Percentiles rank a stretch among this genome's conserved stretches.
phyloP scores from a whole-genome alignment of 2,113 vertebrate genomes.

The Pavo muticus region DNA sequence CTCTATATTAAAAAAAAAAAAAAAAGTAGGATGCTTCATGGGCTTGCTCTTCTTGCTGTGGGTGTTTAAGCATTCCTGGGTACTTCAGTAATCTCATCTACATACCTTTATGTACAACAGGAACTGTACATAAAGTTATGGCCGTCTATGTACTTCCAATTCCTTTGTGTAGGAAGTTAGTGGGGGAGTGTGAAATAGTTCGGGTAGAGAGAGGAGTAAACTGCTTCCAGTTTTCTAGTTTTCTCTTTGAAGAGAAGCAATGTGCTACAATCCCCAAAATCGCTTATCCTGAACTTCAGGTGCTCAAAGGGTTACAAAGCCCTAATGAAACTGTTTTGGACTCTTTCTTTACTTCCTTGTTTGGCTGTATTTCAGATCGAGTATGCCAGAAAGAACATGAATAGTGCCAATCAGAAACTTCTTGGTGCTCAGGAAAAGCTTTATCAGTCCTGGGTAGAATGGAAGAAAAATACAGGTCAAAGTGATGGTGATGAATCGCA shows the following conservation, averaged over 20 bases:
- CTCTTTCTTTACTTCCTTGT: constrained; percentile 6
- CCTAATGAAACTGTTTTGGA: background rate
- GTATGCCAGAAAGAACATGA: constrained; percentile 86
- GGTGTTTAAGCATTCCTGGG: background rate
- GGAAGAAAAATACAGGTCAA: constrained; percentile 79
- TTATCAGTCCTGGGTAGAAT: constrained; percentile 79
- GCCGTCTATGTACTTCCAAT: background rate
- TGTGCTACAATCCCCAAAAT: accelerated
- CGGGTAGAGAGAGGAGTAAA: background rate
- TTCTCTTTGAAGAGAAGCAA: background rate
- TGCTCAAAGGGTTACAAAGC: background rate
- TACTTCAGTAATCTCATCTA: background rate
- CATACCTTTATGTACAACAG: background rate
- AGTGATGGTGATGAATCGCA: constrained; percentile 67
- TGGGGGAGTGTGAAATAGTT: background rate
- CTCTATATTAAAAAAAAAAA: background rate
- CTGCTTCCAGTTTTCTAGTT: background rate
- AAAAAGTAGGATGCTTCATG: background rate
- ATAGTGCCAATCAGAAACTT: constrained; percentile 85
- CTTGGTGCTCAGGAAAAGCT: constrained; percentile 84
- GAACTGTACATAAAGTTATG: background rate
- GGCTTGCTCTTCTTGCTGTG: background rate
- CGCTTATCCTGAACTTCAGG: background rate
- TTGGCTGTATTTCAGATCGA: constrained; percentile 84
- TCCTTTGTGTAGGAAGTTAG: background rate